Evolutionary conservation across 2,797 vertebrate species (phyloP).

Genomic region (Tapera naevia): DNA sequence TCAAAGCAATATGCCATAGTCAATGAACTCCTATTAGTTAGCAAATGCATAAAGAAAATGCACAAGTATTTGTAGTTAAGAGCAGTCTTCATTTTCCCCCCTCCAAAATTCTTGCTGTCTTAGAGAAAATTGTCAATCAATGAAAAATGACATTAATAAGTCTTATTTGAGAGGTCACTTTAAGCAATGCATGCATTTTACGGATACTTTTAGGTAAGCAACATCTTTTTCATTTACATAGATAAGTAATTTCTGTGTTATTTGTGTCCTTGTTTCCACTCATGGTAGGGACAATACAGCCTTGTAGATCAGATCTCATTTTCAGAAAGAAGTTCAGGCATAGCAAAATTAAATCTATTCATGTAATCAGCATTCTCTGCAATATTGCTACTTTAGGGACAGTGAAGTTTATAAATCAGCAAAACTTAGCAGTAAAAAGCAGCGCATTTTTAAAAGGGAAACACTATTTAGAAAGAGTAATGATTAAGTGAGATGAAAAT

Average conservation of each 20-base stretch:
- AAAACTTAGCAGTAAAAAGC: slow-evolving; percentile 43
- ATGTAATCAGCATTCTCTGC: slow-evolving; percentile 8
- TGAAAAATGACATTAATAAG: not conserved
- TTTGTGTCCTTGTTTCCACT: slow-evolving; percentile 8
- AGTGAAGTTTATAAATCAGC: slow-evolving; percentile 45
- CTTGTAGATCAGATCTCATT: slow-evolving; percentile 20
- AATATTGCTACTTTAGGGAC: slow-evolving; percentile 10
- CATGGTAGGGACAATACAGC: not conserved
- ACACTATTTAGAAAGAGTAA: slow-evolving; percentile 34
- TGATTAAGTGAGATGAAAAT: slow-evolving; percentile 68
- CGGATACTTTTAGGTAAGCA: not conserved
- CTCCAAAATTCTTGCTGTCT: not conserved
- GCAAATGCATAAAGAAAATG: not conserved
- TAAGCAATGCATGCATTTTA: not conserved
- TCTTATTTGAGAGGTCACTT: not conserved
- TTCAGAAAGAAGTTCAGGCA: not conserved
- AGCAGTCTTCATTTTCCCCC: not conserved
- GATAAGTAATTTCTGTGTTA: not conserved
- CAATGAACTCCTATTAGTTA: not conserved
- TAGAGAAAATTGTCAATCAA: not conserved
- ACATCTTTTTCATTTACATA: not conserved
- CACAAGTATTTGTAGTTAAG: not conserved
- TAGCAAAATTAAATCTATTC: not conserved
- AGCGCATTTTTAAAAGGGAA: slow-evolving; percentile 52
- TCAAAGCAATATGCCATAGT: not conserved